These are phyloP conservation scores for Pegoplata infirma DNA, from an alignment of 2,888 invertebrate species.

Conservation along the genomic window DNA sequence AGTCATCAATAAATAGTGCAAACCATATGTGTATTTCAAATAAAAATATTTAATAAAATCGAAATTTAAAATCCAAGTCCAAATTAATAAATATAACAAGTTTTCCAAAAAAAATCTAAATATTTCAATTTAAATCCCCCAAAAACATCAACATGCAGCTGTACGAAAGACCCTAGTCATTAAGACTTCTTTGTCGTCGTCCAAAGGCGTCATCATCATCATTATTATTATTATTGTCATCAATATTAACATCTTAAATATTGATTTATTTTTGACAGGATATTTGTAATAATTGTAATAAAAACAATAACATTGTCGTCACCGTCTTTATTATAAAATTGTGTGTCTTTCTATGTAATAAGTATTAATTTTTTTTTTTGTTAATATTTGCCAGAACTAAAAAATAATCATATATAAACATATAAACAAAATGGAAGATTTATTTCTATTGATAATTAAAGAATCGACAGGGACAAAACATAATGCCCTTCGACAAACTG, in stretches of 20 bases:
- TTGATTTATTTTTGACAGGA: slow-evolving; percentile 52
- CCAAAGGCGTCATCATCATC: neutral
- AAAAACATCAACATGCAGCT: neutral
- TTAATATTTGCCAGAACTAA: too few relatives aligned
- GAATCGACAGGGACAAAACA: slow-evolving; percentile 89
- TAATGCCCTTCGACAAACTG: slow-evolving; percentile 86
- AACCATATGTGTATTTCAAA: slow-evolving; percentile 27
- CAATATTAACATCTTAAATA: slow-evolving; percentile 38
- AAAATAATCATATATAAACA: too few relatives aligned
- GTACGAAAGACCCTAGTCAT: neutral
- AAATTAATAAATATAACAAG: neutral
- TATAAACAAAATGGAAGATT: slow-evolving; percentile 88
- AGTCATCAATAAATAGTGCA: slow-evolving; percentile 58
- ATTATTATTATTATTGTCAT: neutral
- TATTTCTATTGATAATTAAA: slow-evolving; percentile 89
- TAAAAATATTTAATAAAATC: neutral
- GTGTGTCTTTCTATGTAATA: neutral
- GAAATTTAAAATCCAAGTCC: neutral
- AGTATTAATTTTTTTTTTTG: too few relatives aligned
- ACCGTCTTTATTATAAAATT: neutral
- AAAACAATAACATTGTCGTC: slow-evolving; percentile 5
- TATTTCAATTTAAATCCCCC: too few relatives aligned
- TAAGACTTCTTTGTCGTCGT: neutral
- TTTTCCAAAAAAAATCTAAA: neutral
- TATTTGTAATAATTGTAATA: too few relatives aligned